phyloP scores from a whole-genome alignment of 2,797 vertebrate genomes.

The Rhyacichthys aspro region DNA sequence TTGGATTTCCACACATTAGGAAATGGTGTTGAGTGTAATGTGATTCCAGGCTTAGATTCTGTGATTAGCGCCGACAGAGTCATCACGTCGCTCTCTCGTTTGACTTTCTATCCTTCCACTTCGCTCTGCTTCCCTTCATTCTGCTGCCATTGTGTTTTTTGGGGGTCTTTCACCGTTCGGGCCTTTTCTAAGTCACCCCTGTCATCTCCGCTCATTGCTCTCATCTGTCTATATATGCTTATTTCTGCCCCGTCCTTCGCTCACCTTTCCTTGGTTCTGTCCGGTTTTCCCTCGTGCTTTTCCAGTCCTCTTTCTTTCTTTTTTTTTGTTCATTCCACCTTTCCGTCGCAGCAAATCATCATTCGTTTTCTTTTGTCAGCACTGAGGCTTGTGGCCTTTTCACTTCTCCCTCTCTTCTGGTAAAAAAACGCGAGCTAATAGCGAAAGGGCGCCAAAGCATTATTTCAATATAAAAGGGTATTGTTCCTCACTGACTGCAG shows the following conservation, averaged over 20 bases:
- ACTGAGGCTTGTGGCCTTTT: conserved; percentile 66
- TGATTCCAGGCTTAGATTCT: too few species aligned
- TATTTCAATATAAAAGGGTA: too few species aligned
- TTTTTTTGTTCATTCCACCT: conserved; percentile 1
- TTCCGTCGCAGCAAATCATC: conserved; percentile 61
- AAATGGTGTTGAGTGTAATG: too few species aligned
- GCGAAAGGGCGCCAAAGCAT: too few species aligned
- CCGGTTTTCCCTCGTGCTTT: conserved; percentile 38
- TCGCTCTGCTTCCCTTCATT: conserved; percentile 51
- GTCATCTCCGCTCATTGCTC: conserved; percentile 63
- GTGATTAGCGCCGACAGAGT: background rate
- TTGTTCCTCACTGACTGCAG: too few species aligned
- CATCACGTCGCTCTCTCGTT: conserved; percentile 23
- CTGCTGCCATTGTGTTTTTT: conserved; percentile 42
- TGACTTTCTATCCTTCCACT: conserved; percentile 39
- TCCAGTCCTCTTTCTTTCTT: conserved; percentile 5
- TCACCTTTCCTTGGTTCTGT: conserved; percentile 48
- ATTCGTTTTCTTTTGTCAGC: conserved; percentile 71
- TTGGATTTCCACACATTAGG: too few species aligned
- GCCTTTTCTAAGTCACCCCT: conserved; percentile 65
- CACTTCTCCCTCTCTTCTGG: conserved; percentile 3
- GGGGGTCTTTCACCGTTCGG: conserved; percentile 29
- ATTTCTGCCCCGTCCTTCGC: conserved; percentile 65
- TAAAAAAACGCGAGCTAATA: too few species aligned
- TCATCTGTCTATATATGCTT: conserved; percentile 72